Conservation (phyloP, 2,888 invertebrate species). For the Esperia sulphurella region DNA sequence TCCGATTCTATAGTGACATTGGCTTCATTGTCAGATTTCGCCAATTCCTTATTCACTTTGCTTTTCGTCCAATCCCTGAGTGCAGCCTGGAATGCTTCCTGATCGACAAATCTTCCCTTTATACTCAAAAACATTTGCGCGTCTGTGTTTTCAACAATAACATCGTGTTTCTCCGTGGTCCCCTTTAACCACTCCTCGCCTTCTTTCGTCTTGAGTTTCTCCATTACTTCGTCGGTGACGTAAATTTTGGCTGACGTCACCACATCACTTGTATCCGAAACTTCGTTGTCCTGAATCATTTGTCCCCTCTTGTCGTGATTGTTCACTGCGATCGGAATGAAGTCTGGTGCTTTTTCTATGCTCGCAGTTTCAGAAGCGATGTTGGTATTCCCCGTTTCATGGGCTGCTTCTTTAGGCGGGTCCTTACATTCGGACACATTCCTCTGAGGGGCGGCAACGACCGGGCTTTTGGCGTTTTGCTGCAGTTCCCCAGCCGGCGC, state of each 20-base stretch:
- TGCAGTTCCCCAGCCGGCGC: constrained; percentile 25
- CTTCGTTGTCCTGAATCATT: constrained; percentile 69
- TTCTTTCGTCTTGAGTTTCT: constrained; percentile 62
- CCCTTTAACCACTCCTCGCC: constrained; percentile 66
- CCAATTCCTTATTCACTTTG: constrained; percentile 16
- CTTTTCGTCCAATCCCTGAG: constrained; percentile 57
- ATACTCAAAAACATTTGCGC: constrained; percentile 60
- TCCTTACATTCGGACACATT: constrained; percentile 30
- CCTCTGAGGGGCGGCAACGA: constrained; percentile 20
- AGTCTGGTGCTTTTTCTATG: constrained; percentile 41
- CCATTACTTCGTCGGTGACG: constrained; percentile 64
- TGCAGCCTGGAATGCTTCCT: constrained; percentile 72
- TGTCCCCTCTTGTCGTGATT: constrained; percentile 62
- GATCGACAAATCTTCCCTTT: constrained; percentile 66
- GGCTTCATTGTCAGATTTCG: constrained; percentile 23
- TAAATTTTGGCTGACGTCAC: constrained; percentile 70
- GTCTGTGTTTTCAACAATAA: constrained; percentile 55
- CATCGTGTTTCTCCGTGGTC: constrained; percentile 44
- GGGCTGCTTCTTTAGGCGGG: constrained; percentile 6
- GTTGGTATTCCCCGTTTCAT: constrained; percentile 6
- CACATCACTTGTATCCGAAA: constrained; percentile 63
- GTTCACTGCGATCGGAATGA: constrained; percentile 43
- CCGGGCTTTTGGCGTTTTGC: constrained; percentile 26
- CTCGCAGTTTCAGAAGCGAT: neutral
- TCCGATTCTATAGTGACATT: constrained; percentile 14